Base-by-base conservation (phyloP, 1,140 invertebrate genomes). In the Callitettix versicolor region DNA sequence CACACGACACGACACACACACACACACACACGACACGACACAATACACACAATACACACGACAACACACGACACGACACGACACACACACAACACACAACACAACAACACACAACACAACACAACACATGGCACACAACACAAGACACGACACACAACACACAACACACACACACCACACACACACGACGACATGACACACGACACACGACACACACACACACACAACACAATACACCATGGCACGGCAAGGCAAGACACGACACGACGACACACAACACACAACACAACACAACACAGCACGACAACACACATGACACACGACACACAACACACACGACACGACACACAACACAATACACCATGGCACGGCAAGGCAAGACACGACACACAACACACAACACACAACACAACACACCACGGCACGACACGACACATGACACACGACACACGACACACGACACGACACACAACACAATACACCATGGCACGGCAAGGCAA, bases 321-420 rank as follows among this genome's bases (percentile, higher is more conserved):
- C n/a, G n/a, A n/a, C n/a, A n/a, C n/a, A n/a, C n/a, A n/a, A n/a
- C n/a, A n/a, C n/a, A n/a, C n/a, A n/a, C n/a, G n/a, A n/a, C n/a
- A n/a, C n/a, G n/a, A n/a, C n/a, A 43, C 18, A 43, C 41, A 18
- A 43, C 18, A 43, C 41, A 18, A 43, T 43, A 43, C 41, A 18
- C 11, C 18, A 43, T 18, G 15, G 18, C 18, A 43, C 41, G 15
- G 18, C 18, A 43, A 12, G 15, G 18, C 18, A 43, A 12, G 15
- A 43, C 18, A 58, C 20, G 46, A 58, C 59, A 58, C 20, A 47
- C 55, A 60, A 60, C 18, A 38, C n/a, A 60, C 60, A 56, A 36
- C 7, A 60, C 49, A 47, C 20, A 43, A 60, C 57, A 56, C 18
- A 36, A 60, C 57, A 56, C 55, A 46, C 60, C 60, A 50, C 21